phyloP scores from a whole-genome alignment of 2,797 vertebrate genomes.

The Podargus strigoides region DNA sequence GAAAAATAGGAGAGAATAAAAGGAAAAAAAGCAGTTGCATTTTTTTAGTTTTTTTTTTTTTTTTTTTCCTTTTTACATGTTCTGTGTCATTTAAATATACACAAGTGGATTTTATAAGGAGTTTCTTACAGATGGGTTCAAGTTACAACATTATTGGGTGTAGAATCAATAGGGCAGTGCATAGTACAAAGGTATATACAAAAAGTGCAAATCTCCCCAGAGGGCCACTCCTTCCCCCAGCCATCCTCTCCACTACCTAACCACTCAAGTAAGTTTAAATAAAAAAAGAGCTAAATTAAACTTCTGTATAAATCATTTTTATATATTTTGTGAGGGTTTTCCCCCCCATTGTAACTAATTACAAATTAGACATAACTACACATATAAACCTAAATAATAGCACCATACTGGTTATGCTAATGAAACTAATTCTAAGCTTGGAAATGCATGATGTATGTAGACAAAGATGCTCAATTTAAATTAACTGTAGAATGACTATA shows the following conservation, averaged over 20 bases:
- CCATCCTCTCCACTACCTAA: slow-evolving; percentile 81
- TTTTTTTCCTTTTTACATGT: slow-evolving; percentile 76
- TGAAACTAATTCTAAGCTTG: slow-evolving; percentile 73
- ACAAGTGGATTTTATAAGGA: slow-evolving; percentile 85
- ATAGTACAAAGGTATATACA: slow-evolving; percentile 99
- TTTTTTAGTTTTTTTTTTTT: slow-evolving; percentile 72
- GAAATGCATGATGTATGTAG: slow-evolving; percentile 58
- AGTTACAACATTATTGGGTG: slow-evolving; percentile 96
- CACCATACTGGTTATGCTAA: slow-evolving; percentile 83
- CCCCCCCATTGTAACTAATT: slow-evolving; percentile 76
- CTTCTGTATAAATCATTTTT: slow-evolving; percentile 78
- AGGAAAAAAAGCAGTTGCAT: slow-evolving; percentile 41
- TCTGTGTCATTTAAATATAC: slow-evolving; percentile 94
- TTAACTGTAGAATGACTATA: slow-evolving; percentile 65
- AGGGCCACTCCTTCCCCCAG: slow-evolving; percentile 82
- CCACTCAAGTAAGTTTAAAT: slow-evolving; percentile 79
- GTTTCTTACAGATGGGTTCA: slow-evolving; percentile 94
- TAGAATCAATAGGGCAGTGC: slow-evolving; percentile 99
- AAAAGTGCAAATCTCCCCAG: slow-evolving; percentile 99
- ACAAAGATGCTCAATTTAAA: slow-evolving; percentile 73
- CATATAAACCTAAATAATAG: slow-evolving; percentile 87
- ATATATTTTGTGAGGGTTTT: slow-evolving; percentile 67
- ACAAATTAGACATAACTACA: slow-evolving; percentile 83
- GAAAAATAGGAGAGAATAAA: neutral
- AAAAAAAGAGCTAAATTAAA: slow-evolving; percentile 78